phyloP scores from a whole-genome alignment of 2,113 vertebrate species.

The Acrocephalus arundinaceus region DNA sequence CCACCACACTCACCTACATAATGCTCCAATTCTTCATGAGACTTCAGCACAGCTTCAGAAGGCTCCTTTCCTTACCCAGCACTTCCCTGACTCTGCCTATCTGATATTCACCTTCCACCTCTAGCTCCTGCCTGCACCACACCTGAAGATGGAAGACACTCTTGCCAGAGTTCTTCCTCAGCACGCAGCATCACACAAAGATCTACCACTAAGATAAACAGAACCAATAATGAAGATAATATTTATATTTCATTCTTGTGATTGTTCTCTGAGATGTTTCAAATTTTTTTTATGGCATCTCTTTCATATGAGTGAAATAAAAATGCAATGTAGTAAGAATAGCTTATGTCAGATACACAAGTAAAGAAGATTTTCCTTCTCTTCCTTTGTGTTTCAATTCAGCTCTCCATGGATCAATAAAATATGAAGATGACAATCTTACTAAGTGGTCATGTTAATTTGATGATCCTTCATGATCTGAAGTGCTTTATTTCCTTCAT shows the following conservation, averaged over 20 bases:
- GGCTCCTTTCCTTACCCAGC: neutral
- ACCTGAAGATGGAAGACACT: neutral
- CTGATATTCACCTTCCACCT: neutral
- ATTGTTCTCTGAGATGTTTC: neutral
- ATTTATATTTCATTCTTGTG: neutral
- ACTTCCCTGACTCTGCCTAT: rapidly evolving
- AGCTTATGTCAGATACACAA: neutral
- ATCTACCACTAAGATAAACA: neutral
- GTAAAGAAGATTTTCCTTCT: neutral
- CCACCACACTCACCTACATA: neutral
- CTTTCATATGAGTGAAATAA: neutral
- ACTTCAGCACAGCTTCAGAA: neutral
- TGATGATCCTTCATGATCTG: neutral
- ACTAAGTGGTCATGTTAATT: slow-evolving; percentile 3
- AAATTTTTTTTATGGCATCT: neutral
- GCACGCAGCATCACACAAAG: neutral
- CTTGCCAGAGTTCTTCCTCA: neutral
- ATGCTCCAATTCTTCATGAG: neutral
- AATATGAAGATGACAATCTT: neutral
- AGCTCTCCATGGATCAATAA: neutral
- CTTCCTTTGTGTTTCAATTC: neutral
- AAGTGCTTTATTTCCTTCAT: neutral
- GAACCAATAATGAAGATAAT: neutral
- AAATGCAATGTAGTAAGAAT: neutral
- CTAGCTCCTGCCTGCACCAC: neutral